A percentile compares a stretch with the other conserved stretches of the same genome.
These are phyloP conservation scores for Boloria selene DNA, from an alignment of 2,888 invertebrate genomes.

Conservation along the genomic window DNA sequence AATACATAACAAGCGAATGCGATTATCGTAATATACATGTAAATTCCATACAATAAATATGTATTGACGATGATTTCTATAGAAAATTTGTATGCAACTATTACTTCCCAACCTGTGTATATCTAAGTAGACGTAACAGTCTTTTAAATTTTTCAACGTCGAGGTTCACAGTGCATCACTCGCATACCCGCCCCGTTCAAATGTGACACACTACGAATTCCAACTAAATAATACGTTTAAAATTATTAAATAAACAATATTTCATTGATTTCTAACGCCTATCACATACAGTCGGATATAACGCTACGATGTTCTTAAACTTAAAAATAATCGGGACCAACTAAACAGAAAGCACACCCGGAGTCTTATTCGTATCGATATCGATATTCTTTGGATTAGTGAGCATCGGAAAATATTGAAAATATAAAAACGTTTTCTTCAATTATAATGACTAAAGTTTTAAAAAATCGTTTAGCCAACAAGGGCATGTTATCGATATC, in stretches of 20 bases:
- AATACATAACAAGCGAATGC: no score
- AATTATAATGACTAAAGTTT: no score
- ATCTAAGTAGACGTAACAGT: slow-evolving; percentile 33
- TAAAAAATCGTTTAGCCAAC: no score
- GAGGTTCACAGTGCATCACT: slow-evolving; percentile 26
- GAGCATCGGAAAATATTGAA: no score
- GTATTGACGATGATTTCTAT: slow-evolving; percentile 6
- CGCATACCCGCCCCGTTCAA: neutral
- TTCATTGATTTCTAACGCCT: slow-evolving; percentile 41
- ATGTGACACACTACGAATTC: slow-evolving; percentile 30
- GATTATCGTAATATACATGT: no score
- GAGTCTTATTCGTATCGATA: slow-evolving; percentile 20
- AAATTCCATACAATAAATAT: neutral
- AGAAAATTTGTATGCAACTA: slow-evolving; percentile 9
- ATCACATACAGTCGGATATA: slow-evolving; percentile 43
- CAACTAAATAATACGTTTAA: slow-evolving; percentile 28
- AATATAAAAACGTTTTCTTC: no score
- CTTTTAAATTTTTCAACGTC: slow-evolving; percentile 29
- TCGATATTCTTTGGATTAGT: slow-evolving; percentile 39
- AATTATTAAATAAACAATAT: slow-evolving; percentile 26
- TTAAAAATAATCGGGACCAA: slow-evolving; percentile 33
- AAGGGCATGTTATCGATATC: no score
- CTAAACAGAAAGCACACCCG: slow-evolving; percentile 27
- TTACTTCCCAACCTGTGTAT: slow-evolving; percentile 28
- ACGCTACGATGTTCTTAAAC: slow-evolving; percentile 1